Conservation (phyloP, 1,140 invertebrate species). For the Drosophila setifemur region DNA sequence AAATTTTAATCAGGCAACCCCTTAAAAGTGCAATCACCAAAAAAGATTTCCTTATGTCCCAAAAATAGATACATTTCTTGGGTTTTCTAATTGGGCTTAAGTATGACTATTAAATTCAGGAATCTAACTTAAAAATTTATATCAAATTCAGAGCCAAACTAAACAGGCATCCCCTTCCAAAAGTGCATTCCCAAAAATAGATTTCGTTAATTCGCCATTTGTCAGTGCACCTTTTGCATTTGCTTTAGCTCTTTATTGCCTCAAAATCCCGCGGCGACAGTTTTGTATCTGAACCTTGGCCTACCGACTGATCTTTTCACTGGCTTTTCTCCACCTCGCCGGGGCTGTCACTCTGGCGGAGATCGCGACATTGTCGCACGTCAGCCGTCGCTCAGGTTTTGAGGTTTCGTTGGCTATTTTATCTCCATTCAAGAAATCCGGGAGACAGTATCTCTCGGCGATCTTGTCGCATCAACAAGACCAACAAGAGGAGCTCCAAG, state of each 20-base stretch:
- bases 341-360: slow-evolving; percentile 43
- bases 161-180: too few relatives aligned
- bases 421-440: slow-evolving; percentile 60
- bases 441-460: slow-evolving; percentile 57
- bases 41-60: too few relatives aligned
- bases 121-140: too few relatives aligned
- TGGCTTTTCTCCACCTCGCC: background rate
- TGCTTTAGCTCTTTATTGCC: background rate
- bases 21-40: too few relatives aligned
- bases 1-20: too few relatives aligned
- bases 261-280: background rate
- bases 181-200: background rate
- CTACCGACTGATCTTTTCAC: slow-evolving; percentile 26
- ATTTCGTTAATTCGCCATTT: background rate
- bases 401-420: slow-evolving; percentile 35
- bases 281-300: slow-evolving; percentile 46
- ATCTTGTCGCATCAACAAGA: slow-evolving; percentile 50
- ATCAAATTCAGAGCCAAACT: background rate
- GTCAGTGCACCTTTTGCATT: background rate
- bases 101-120: too few relatives aligned
- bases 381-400: slow-evolving; percentile 54
- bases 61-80: too few relatives aligned
- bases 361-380: slow-evolving; percentile 66
- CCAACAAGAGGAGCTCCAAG: slow-evolving; percentile 53
- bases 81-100: too few relatives aligned